Evolutionary conservation across 2,888 invertebrate species (phyloP).

Genomic region (Epirrita christyi): DNA sequence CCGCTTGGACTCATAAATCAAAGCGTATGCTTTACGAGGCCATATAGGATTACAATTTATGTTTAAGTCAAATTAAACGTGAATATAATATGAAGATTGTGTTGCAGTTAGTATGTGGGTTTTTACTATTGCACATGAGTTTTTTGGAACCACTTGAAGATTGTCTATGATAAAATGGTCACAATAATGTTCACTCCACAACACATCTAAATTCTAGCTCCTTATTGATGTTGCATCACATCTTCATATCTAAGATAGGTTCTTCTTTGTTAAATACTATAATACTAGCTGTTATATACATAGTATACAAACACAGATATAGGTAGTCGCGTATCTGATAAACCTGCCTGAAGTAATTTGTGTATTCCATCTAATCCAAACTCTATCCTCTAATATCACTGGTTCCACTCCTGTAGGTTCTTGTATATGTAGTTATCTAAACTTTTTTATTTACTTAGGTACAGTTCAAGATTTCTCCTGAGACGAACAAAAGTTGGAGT

Average conservation of each 20-base stretch:
- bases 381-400: slow-evolving; percentile 21
- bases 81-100: background rate
- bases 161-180: too few species aligned
- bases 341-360: slow-evolving; percentile 7
- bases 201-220: too few species aligned
- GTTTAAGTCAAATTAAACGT: slow-evolving; percentile 1
- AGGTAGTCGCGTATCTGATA: too few species aligned
- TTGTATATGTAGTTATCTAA: slow-evolving; percentile 10
- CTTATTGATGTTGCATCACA: too few species aligned
- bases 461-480: slow-evolving; percentile 17
- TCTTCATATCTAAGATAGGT: too few species aligned
- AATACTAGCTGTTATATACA: too few species aligned
- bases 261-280: background rate
- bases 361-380: slow-evolving; percentile 13
- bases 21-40: slow-evolving; percentile 4
- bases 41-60: slow-evolving; percentile 11
- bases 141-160: too few species aligned
- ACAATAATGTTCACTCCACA: too few species aligned
- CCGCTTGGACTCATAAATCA: slow-evolving; percentile 17
- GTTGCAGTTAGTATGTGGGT: background rate
- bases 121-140: background rate
- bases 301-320: too few species aligned
- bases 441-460: slow-evolving; percentile 12
- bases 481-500: slow-evolving; percentile 14
- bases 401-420: slow-evolving; percentile 9